These are phyloP conservation scores for Lutjanus erythropterus DNA, from an alignment of 2,113 vertebrate species.

Conservation along the genomic window DNA sequence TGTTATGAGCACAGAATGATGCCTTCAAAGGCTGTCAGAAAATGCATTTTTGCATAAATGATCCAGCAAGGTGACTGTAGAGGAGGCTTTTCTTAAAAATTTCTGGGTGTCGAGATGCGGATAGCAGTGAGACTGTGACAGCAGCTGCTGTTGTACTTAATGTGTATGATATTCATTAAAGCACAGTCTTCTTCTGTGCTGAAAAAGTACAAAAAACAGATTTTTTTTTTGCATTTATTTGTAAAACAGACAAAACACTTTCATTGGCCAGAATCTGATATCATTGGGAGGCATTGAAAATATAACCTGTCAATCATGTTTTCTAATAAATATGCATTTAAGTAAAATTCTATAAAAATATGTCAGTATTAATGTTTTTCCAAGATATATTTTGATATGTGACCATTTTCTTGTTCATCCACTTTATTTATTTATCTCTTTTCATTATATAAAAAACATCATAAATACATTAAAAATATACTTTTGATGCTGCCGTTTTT, in stretches of 20 bases:
- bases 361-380: no score
- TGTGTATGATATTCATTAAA: background rate
- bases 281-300: background rate
- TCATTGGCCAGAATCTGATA: background rate
- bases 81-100: background rate
- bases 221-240: background rate
- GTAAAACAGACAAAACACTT: background rate
- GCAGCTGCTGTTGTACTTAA: background rate
- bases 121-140: background rate
- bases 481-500: background rate
- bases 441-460: background rate
- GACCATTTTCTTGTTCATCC: background rate
- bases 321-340: background rate
- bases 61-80: conserved; percentile 17
- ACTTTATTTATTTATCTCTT: background rate
- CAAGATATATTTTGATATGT: background rate
- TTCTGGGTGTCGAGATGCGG: background rate
- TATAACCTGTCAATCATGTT: background rate
- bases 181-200: background rate
- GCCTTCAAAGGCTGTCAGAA: conserved; percentile 54
- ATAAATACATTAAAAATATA: background rate
- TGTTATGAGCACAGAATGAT: conserved; percentile 40
- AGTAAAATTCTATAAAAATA: background rate
- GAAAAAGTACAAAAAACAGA: background rate
- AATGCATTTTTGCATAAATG: background rate